These are phyloP conservation scores for Tetraneura akinire DNA, from an alignment of 1,140 invertebrate genomes.

Conservation along the genomic window DNA sequence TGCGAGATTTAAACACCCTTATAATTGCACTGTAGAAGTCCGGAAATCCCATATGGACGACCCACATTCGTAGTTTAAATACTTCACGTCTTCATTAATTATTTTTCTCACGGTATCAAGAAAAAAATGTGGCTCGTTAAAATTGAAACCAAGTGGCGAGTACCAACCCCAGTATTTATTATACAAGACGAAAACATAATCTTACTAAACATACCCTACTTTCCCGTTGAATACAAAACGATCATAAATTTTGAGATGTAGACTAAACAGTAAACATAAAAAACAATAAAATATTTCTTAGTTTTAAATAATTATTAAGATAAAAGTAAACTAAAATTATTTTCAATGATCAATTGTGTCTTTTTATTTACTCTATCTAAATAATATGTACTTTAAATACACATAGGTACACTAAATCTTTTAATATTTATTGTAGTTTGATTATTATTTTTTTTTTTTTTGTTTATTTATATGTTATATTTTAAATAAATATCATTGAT, in stretches of 20 bases:
- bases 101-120: constrained; percentile 1
- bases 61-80: background rate
- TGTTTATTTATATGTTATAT: too few relatives aligned
- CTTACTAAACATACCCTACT: too few relatives aligned
- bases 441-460: too few relatives aligned
- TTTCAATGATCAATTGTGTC: too few relatives aligned
- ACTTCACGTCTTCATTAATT: background rate
- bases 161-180: background rate
- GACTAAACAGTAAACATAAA: background rate
- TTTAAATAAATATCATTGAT: too few relatives aligned
- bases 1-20: background rate
- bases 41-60: constrained; percentile 26
- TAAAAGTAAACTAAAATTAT: too few relatives aligned
- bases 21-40: background rate
- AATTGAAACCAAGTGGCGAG: background rate
- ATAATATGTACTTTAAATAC: too few relatives aligned
- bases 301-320: background rate
- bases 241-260: background rate
- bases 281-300: background rate
- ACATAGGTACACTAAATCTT: too few relatives aligned
- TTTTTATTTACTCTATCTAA: too few relatives aligned
- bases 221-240: background rate
- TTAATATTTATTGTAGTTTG: too few relatives aligned
- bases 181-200: too few relatives aligned
- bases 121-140: constrained; percentile 18